Evolutionary conservation across 2,113 vertebrate species (phyloP).

Genomic region (Upupa epops): DNA sequence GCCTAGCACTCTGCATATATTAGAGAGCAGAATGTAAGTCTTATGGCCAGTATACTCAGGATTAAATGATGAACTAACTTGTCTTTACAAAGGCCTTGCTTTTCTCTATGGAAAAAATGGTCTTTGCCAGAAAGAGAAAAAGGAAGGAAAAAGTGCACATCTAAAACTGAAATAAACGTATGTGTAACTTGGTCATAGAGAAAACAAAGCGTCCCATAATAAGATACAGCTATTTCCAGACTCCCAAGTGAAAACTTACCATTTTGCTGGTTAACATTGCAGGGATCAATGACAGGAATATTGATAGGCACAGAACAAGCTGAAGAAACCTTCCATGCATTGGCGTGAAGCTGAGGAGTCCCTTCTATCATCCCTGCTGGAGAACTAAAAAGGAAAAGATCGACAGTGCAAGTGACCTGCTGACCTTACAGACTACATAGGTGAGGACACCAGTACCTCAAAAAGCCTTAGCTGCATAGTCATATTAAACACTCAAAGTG

Average conservation of each 20-base stretch:
- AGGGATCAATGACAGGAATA: constrained; percentile 91
- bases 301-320: constrained; percentile 91
- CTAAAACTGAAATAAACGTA: not conserved
- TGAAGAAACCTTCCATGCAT: constrained; percentile 95
- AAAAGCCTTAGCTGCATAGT: not conserved
- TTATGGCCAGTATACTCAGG: not conserved
- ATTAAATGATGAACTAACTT: not conserved
- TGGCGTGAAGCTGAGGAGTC: constrained; percentile 94
- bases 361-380: constrained; percentile 98
- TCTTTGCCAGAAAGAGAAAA: not conserved
- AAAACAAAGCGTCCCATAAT: not conserved
- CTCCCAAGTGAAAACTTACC: constrained; percentile 70
- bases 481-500: fast-evolving
- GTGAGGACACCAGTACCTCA: not conserved
- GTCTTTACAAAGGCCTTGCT: not conserved
- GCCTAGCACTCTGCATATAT: not conserved
- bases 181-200: not conserved
- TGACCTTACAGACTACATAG: not conserved
- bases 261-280: constrained; percentile 92
- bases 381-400: constrained; percentile 77
- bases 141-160: not conserved
- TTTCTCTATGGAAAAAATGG: not conserved
- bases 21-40: not conserved
- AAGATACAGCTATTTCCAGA: not conserved
- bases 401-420: not conserved